Base-by-base conservation (phyloP, 2,797 vertebrate species). In the Okamejei kenojei region DNA sequence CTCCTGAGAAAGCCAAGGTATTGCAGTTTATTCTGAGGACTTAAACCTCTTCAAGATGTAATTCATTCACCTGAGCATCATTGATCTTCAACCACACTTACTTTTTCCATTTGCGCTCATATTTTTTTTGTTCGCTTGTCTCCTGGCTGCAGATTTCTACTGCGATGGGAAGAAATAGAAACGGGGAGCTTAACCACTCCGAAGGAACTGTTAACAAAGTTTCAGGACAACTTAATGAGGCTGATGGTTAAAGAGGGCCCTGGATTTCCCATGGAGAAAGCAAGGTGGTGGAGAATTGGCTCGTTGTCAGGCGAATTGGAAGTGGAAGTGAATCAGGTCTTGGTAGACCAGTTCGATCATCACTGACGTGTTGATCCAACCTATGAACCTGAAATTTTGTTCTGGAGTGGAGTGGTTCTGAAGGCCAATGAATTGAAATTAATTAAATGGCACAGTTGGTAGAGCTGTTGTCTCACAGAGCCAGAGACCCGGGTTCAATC, bases 1-100 rank as follows among this genome's bases (percentile, higher is more conserved):
- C 88, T 91, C 68, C 0, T 65, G 26, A 35, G 65, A 73, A 91
- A 91, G 88, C 68, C 88, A 91, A 26, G 38, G 88, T 11, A 71
- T 26, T 73, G 65, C 88, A 91, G 88, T 91, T 91, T 91, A 91
- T 91, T 88, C 58, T 38, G 88, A 91, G 68, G 65, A 74, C 32
- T 91, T 73, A 32, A 91, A 38, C 68, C 32, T 91, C 88, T 91
- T 91, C 88, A 74, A 91, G 88, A 35, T 73, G 88, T 38, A 91
- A 73, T 73, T 91, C 88, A 91, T 45, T 91, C 35, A 91, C 13
- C 88, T 26, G 68, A 73, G 88, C 68, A 8, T 71, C 65, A 38
- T 90, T 73, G 88, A 73, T 90, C 88, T 90, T 73, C 65, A 32
- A 21, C 88, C 65, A 73, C 88, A 73, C 65, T 90, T 71, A 71